Percentiles rank a stretch among this genome's conserved stretches.
Evolutionary conservation across 2,113 vertebrate genomes (phyloP).

Genomic region (Toxotes chatareus): DNA sequence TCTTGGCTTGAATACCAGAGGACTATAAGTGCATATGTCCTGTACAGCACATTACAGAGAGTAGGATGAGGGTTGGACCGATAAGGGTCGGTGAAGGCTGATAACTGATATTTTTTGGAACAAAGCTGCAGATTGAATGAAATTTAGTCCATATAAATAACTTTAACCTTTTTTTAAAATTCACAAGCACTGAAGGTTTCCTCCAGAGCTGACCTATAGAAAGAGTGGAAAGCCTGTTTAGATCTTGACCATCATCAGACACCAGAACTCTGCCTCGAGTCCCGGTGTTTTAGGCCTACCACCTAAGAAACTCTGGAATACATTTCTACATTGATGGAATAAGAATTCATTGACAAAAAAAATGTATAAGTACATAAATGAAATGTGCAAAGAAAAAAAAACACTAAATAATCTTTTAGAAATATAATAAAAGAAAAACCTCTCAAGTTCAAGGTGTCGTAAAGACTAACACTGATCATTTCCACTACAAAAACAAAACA

Average conservation of each 20-base stretch:
- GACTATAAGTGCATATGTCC: constrained; percentile 79
- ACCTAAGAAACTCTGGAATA: constrained; percentile 1
- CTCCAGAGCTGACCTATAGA: constrained; percentile 24
- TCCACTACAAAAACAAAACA: background rate
- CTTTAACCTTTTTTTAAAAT: constrained; percentile 31
- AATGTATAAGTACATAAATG: background rate
- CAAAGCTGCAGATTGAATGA: constrained; percentile 59
- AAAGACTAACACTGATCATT: constrained; percentile 7
- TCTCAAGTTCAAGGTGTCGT: background rate
- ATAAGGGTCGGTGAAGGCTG: constrained; percentile 48
- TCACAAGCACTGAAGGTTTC: constrained; percentile 37
- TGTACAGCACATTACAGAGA: constrained; percentile 89
- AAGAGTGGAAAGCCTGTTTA: background rate
- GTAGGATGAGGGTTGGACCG: constrained; percentile 50
- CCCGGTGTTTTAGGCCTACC: background rate
- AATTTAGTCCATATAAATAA: constrained; percentile 43
- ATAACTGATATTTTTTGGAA: constrained; percentile 53
- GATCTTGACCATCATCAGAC: constrained; percentile 9
- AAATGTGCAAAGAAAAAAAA: constrained; percentile 13
- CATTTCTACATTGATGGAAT: constrained; percentile 2
- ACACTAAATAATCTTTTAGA: background rate
- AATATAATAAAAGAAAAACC: background rate
- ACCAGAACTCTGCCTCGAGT: constrained; percentile 19
- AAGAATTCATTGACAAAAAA: constrained; percentile 12
- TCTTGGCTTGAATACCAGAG: constrained; percentile 76